Conservation (phyloP, 2,888 invertebrate genomes). For the Lypha dubia region DNA sequence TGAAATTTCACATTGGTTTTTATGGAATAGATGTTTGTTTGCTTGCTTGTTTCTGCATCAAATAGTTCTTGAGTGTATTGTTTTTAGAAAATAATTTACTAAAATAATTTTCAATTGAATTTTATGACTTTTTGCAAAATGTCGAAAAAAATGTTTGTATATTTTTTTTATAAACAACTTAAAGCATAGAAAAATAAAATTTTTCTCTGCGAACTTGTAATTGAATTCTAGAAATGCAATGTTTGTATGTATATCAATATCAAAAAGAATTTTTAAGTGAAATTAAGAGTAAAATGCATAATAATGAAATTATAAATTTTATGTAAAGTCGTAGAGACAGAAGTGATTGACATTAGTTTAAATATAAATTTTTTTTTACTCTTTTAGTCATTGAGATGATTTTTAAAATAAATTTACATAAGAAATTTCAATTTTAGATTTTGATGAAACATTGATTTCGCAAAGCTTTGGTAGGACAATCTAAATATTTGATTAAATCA, state of each 20-base stretch:
- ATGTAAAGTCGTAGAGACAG: neutral
- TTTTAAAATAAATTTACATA: neutral
- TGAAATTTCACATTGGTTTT: conserved; percentile 38
- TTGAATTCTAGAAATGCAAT: conserved; percentile 59
- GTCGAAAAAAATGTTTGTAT: conserved; percentile 1
- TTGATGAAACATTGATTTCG: no score
- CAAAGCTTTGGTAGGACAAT: no score
- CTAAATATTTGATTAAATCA: no score
- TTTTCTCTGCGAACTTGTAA: conserved; percentile 36
- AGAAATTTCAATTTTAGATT: no score
- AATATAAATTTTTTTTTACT: neutral
- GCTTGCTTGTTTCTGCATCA: conserved; percentile 38
- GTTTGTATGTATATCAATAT: neutral
- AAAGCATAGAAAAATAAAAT: conserved; percentile 8
- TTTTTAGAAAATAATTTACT: conserved; percentile 57
- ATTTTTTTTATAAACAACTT: neutral
- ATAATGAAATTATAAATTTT: conserved; percentile 1
- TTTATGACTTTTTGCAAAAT: conserved; percentile 49
- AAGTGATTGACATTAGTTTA: neutral
- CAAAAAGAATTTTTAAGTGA: conserved; percentile 1
- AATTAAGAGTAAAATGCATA: conserved; percentile 10
- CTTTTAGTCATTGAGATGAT: neutral
- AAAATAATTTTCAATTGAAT: conserved; percentile 61
- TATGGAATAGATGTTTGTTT: conserved; percentile 30
- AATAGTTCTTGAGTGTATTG: conserved; percentile 62